Conservation (phyloP, 2,888 invertebrate genomes). For the Malthinus flaveolus region DNA sequence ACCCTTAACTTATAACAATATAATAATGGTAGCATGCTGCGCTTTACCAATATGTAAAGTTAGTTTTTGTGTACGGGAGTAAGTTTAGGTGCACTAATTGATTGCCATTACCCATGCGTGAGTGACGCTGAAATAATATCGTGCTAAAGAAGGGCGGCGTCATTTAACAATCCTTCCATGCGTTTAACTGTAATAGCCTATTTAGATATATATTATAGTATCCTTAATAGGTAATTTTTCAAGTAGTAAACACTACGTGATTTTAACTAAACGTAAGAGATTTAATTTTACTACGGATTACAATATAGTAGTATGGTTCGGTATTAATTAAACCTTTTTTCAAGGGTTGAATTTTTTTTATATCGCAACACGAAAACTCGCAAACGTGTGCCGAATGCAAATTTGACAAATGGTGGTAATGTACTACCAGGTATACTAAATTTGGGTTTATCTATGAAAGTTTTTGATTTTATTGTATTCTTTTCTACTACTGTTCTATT, state of each 20-base stretch:
- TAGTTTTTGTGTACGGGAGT: slow-evolving; percentile 13
- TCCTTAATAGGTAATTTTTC: slow-evolving; percentile 25
- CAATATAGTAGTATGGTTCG: too few relatives aligned
- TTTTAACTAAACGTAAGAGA: slow-evolving; percentile 6
- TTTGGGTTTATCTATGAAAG: background rate
- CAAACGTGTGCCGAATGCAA: background rate
- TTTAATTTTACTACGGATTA: too few relatives aligned
- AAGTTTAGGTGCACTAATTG: slow-evolving; percentile 25
- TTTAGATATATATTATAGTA: slow-evolving; percentile 34
- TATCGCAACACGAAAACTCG: too few relatives aligned
- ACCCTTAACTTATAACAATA: slow-evolving; percentile 33
- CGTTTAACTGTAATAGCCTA: slow-evolving; percentile 37
- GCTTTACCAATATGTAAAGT: slow-evolving; percentile 29
- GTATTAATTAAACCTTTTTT: too few relatives aligned
- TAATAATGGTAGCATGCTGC: slow-evolving; percentile 31
- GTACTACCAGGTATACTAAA: background rate
- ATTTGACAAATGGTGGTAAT: background rate
- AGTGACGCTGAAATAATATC: slow-evolving; percentile 35
- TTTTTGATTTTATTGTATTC: background rate
- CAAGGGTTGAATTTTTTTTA: too few relatives aligned
- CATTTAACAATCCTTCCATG: slow-evolving; percentile 32
- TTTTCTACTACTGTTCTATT: slow-evolving; percentile 4
- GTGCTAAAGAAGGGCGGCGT: slow-evolving; percentile 36
- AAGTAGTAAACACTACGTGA: slow-evolving; percentile 12
- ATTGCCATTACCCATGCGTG: slow-evolving; percentile 29